phyloP scores from a whole-genome alignment of 2,113 vertebrate genomes.

The Alethe diademata region DNA sequence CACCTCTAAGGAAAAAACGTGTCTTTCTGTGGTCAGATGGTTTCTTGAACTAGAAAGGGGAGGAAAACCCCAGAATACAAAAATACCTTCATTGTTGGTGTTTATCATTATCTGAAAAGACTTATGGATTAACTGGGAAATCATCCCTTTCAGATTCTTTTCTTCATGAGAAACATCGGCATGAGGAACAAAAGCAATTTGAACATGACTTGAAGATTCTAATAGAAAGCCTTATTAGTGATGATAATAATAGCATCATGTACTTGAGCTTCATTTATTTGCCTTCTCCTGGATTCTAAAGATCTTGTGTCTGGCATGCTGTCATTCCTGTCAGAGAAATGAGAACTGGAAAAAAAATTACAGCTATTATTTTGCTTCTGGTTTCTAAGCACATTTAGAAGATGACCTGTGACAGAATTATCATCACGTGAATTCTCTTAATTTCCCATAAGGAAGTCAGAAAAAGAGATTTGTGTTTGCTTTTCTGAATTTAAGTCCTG shows the following conservation, averaged over 20 bases:
- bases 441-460: background rate
- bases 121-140: background rate
- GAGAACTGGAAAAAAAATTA: background rate
- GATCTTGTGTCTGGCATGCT: background rate
- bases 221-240: background rate
- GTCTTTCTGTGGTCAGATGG: background rate
- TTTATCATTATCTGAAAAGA: background rate
- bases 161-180: background rate
- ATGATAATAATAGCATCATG: background rate
- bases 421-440: background rate
- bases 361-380: background rate
- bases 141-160: background rate
- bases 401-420: background rate
- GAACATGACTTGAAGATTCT: background rate
- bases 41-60: background rate
- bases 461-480: background rate
- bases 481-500: background rate
- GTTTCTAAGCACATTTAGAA: background rate
- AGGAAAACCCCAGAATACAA: background rate
- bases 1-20: background rate
- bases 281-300: background rate
- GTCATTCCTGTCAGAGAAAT: background rate
- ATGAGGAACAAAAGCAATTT: background rate
- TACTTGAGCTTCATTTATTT: background rate
- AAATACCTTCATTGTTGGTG: background rate